Evolutionary conservation across 2,888 invertebrate genomes (phyloP).

Genomic region (Hymenopus coronatus): DNA sequence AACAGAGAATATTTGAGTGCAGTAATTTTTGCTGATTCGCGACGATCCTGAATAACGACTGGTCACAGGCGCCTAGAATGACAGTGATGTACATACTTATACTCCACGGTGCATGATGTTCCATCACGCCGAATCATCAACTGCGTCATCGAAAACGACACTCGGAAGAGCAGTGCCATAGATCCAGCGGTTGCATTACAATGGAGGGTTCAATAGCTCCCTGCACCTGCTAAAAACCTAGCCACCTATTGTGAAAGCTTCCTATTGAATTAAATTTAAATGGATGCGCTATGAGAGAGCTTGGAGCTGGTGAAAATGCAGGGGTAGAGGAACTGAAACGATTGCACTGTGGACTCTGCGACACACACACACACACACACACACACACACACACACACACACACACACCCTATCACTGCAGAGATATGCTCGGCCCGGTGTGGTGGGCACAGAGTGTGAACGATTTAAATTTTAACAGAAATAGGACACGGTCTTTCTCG

Average conservation of each 20-base stretch:
- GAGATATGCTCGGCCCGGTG: neutral
- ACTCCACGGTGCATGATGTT: neutral
- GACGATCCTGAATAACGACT: too few species aligned
- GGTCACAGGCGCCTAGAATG: too few species aligned
- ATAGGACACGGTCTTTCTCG: neutral
- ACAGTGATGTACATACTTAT: too few species aligned
- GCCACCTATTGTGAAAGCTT: neutral
- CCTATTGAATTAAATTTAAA: neutral
- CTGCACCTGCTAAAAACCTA: neutral
- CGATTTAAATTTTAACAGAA: neutral
- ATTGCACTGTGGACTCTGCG: neutral
- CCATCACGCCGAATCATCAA: neutral
- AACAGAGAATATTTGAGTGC: too few species aligned
- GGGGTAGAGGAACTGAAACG: too few species aligned
- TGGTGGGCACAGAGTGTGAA: neutral
- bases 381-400: too few species aligned
- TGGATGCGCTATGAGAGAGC: neutral
- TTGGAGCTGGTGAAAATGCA: neutral
- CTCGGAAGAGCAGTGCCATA: neutral
- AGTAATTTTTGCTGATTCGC: too few species aligned
- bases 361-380: neutral
- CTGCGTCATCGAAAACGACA: neutral
- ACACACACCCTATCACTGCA: neutral
- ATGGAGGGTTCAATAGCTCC: neutral
- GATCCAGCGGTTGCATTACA: neutral